phyloP scores from a whole-genome alignment of 2,888 invertebrate genomes.

The Criorhina ranunculi region DNA sequence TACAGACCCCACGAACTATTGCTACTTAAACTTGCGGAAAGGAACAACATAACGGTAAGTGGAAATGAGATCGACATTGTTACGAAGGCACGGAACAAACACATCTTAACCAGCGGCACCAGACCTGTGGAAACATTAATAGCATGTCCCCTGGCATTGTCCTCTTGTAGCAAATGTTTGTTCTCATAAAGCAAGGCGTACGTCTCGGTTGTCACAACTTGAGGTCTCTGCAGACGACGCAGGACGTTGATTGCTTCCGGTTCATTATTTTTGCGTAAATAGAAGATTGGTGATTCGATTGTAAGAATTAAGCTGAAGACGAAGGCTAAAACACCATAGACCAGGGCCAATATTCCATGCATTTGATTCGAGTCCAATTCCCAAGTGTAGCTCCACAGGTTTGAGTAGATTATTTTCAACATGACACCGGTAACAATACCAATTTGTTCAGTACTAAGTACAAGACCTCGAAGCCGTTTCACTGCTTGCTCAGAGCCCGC shows the following conservation, averaged over 20 bases:
- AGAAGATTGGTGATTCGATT: conserved; percentile 81
- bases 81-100: conserved; percentile 78
- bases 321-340: conserved; percentile 78
- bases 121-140: conserved; percentile 77
- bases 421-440: conserved; percentile 78
- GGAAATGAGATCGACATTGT: conserved; percentile 80
- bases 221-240: conserved; percentile 79
- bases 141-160: conserved; percentile 71
- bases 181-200: conserved; percentile 80
- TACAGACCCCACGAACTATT: conserved; percentile 17
- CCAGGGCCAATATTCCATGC: conserved; percentile 78
- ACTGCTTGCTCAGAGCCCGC: conserved; percentile 80
- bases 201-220: conserved; percentile 78
- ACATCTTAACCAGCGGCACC: conserved; percentile 78
- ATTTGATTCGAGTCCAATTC: conserved; percentile 75
- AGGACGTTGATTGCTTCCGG: conserved; percentile 79
- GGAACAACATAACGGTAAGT: conserved; percentile 49
- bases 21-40: not conserved
- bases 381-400: conserved; percentile 64
- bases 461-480: conserved; percentile 77
- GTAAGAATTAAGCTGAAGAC: conserved; percentile 58
- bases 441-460: conserved; percentile 78
- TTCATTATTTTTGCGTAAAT: conserved; percentile 80
- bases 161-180: conserved; percentile 80
- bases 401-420: conserved; percentile 78